Percentiles rank a stretch among this genome's conserved stretches.
Evolutionary conservation across 2,113 vertebrate species (phyloP).

Genomic region (Cromileptes altivelis): DNA sequence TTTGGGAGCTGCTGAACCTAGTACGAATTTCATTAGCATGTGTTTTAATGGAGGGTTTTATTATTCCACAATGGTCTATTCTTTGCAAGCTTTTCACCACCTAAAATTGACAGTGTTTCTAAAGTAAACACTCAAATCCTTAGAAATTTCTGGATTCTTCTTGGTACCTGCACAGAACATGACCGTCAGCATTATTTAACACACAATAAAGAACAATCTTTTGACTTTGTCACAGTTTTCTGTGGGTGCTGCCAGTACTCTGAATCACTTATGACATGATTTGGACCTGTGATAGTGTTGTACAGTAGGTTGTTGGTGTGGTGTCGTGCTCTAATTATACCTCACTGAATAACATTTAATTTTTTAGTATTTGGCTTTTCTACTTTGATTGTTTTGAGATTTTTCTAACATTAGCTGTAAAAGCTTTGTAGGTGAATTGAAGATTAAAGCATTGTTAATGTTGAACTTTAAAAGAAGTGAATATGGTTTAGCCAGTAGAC

Average conservation of each 20-base stretch:
- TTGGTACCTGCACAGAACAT: neutral
- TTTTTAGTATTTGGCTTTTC: constrained; percentile 2
- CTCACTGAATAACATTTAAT: neutral
- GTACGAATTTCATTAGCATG: constrained; percentile 8
- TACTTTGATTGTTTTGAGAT: neutral
- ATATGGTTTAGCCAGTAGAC: neutral
- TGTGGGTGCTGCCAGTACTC: neutral
- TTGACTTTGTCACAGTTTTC: neutral
- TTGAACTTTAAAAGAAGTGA: neutral
- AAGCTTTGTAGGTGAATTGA: neutral
- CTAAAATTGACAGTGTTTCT: neutral
- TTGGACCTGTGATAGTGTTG: too few species aligned
- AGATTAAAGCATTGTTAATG: neutral
- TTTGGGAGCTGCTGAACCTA: constrained; percentile 21
- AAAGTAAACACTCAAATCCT: neutral
- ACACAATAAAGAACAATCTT: neutral
- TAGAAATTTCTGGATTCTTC: neutral
- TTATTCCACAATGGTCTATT: constrained; percentile 20
- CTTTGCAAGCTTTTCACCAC: neutral
- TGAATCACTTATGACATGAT: neutral
- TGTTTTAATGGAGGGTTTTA: constrained; percentile 20
- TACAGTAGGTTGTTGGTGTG: neutral
- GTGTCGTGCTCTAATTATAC: neutral
- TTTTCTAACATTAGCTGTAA: neutral
- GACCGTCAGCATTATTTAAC: neutral